Percentiles rank a stretch among this genome's conserved stretches.
These are phyloP conservation scores for Acrocephalus scirpaceus DNA, from an alignment of 2,797 vertebrate species.

Conservation along the genomic window DNA sequence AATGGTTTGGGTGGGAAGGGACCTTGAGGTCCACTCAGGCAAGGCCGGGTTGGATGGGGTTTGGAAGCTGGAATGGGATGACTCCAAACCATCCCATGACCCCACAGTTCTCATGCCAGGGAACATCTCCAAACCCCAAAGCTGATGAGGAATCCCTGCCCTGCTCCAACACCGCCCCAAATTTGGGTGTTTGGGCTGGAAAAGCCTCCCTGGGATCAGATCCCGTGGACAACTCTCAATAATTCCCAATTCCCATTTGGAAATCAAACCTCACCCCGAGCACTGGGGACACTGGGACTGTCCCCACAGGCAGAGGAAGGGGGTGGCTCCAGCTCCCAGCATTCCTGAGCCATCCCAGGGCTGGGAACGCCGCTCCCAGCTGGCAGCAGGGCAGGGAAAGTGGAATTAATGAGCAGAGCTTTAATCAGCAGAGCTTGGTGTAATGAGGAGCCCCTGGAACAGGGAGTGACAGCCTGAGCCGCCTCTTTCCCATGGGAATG, in stretches of 20 bases:
- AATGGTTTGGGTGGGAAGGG: not conserved
- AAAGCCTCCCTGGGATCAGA: not conserved
- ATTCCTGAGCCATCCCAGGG: not conserved
- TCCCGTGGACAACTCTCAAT: fast-evolving
- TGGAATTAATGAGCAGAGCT: constrained; percentile 31
- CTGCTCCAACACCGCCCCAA: fast-evolving
- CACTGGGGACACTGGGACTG: fast-evolving
- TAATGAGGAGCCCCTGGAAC: not conserved
- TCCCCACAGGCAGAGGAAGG: not conserved
- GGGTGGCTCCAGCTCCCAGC: not conserved
- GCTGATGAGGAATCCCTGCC: not conserved
- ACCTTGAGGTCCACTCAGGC: not conserved
- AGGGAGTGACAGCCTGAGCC: fast-evolving
- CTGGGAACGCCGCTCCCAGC: not conserved
- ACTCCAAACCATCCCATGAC: not conserved
- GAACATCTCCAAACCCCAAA: not conserved
- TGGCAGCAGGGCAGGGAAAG: not conserved
- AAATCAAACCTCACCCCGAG: too few species aligned
- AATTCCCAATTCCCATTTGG: not conserved
- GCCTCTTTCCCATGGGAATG: constrained; percentile 54
- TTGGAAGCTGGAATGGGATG: too few species aligned
- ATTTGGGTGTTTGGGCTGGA: fast-evolving
- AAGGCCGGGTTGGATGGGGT: not conserved
- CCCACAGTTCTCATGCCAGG: not conserved
- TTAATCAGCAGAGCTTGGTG: not conserved